phyloP scores from a whole-genome alignment of 2,113 vertebrate genomes.

The Pungitius pungitius region DNA sequence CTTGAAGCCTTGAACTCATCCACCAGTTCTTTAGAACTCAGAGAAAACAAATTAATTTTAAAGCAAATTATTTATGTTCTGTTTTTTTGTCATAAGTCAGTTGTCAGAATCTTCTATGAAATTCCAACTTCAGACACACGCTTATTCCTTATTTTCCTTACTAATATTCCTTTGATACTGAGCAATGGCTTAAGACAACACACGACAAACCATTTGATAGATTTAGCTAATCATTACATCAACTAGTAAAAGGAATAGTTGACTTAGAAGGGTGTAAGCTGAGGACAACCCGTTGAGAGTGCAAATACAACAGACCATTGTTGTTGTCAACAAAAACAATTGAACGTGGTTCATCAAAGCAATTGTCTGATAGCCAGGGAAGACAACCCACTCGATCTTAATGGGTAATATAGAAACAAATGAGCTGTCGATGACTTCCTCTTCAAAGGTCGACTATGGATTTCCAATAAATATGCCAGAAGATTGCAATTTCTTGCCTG shows the following conservation, averaged over 20 bases:
- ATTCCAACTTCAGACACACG: background rate
- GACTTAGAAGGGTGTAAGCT: background rate
- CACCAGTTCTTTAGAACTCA: background rate
- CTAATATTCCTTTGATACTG: background rate
- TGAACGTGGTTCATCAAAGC: background rate
- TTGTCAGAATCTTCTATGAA: background rate
- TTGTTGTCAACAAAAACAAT: background rate
- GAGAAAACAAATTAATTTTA: background rate
- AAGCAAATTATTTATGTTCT: background rate
- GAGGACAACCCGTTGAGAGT: background rate
- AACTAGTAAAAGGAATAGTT: background rate
- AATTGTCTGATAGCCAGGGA: background rate
- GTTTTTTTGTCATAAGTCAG: background rate
- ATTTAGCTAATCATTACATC: background rate
- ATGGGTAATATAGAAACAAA: background rate
- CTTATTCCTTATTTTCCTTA: too few species aligned
- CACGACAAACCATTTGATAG: background rate
- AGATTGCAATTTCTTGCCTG: constrained; percentile 7
- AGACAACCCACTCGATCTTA: background rate
- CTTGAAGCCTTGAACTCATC: background rate
- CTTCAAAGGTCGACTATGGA: constrained; percentile 22
- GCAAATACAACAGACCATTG: too few species aligned
- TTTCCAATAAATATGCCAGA: constrained; percentile 11
- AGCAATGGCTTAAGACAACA: background rate
- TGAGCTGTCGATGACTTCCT: constrained; percentile 16